These are phyloP conservation scores for Dinomys branickii DNA, from an alignment of 2,113 vertebrate genomes.

Conservation along the genomic window DNA sequence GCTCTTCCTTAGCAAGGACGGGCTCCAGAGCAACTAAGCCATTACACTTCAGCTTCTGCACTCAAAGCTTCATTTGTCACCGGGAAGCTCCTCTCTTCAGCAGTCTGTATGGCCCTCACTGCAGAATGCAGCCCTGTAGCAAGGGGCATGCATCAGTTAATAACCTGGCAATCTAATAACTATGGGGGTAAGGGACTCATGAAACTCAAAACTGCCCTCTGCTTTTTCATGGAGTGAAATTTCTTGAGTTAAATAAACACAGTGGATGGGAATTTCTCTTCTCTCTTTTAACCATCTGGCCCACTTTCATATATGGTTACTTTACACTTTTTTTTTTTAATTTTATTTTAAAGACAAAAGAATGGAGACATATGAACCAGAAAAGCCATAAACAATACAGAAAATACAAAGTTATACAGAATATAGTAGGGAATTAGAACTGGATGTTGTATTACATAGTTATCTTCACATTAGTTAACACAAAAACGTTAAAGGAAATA, in stretches of 20 bases:
- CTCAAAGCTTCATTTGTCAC: background rate
- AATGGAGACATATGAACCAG: too few relatives aligned
- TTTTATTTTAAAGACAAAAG: too few relatives aligned
- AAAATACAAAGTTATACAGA: too few relatives aligned
- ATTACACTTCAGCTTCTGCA: background rate
- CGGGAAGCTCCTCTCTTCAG: background rate
- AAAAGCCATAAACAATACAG: too few relatives aligned
- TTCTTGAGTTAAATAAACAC: slow-evolving; percentile 42
- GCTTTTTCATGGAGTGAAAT: background rate
- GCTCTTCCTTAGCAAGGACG: background rate
- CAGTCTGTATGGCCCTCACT: background rate
- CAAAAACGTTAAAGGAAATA: too few relatives aligned
- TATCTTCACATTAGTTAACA: too few relatives aligned
- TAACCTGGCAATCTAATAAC: background rate
- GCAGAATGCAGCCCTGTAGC: background rate
- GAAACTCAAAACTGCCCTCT: background rate
- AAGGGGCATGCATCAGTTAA: background rate
- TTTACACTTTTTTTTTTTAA: background rate
- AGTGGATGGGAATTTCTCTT: background rate
- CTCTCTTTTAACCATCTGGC: background rate
- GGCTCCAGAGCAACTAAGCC: background rate
- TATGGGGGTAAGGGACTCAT: background rate
- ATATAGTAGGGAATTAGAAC: too few relatives aligned
- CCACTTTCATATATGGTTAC: background rate
- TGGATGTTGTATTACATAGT: too few relatives aligned